Evolutionary conservation across 2,113 vertebrate genomes (phyloP).

Genomic region (Cryptoleucopteryx plumbea): DNA sequence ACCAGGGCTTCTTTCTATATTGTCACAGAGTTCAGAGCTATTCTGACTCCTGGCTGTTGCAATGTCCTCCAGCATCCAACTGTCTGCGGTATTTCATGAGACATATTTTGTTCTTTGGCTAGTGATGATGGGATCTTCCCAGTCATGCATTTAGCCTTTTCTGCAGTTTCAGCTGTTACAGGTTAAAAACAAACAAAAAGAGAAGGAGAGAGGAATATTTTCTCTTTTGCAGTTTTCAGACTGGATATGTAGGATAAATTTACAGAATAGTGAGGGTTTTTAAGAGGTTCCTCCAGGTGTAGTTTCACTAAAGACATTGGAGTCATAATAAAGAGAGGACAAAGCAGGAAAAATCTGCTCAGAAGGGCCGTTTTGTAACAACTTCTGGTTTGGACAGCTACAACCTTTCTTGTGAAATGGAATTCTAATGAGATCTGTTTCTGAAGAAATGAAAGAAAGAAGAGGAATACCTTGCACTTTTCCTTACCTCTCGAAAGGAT

Average conservation of each 20-base stretch:
- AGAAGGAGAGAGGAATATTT: neutral
- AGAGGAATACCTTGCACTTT: neutral
- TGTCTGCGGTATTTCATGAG: neutral
- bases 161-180: neutral
- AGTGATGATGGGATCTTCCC: neutral
- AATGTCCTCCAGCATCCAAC: neutral
- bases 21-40: neutral
- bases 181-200: neutral
- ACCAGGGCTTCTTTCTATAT: neutral
- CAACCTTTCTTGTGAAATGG: neutral
- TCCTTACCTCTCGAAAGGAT: neutral
- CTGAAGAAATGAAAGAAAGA: neutral
- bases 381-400: neutral
- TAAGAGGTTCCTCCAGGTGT: neutral
- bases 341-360: neutral
- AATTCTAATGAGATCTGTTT: neutral
- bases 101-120: neutral
- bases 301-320: neutral
- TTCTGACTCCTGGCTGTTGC: neutral
- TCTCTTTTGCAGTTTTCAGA: neutral
- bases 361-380: neutral
- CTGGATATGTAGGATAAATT: neutral
- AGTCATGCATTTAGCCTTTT: neutral
- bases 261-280: rapidly evolving
- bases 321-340: neutral